Evolutionary conservation across 2,797 vertebrate species (phyloP).

Genomic region (Tapera naevia): DNA sequence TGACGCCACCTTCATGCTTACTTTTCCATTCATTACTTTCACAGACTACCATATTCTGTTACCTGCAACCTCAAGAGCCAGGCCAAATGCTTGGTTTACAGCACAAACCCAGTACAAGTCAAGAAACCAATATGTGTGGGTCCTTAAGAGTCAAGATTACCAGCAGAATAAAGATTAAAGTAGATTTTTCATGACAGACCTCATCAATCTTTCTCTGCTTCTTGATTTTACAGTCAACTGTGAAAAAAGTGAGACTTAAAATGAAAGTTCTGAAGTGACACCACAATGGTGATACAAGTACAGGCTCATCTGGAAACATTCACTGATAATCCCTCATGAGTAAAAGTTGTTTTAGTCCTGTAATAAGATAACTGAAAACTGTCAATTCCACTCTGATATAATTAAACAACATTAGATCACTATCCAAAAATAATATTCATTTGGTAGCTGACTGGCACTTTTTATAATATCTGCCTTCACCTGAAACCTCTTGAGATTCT

Average conservation of each 20-base stretch:
- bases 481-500: constrained; percentile 6
- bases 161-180: constrained; percentile 38
- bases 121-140: neutral
- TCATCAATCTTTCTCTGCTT: constrained; percentile 12
- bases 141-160: neutral
- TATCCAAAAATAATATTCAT: constrained; percentile 34
- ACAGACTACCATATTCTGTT: neutral
- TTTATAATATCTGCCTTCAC: neutral
- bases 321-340: neutral
- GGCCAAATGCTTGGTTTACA: neutral
- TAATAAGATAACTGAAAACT: constrained; percentile 31
- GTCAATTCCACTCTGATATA: neutral
- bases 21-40: neutral
- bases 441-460: constrained; percentile 39
- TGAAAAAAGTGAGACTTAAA: neutral
- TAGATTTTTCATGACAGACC: constrained; percentile 27
- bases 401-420: constrained; percentile 30
- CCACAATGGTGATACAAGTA: neutral
- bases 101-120: neutral
- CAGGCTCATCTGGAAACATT: neutral
- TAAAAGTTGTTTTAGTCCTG: constrained; percentile 10
- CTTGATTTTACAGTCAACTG: neutral
- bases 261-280: neutral
- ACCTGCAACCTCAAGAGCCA: neutral
- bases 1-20: neutral